phyloP scores from a whole-genome alignment of 2,113 vertebrate genomes.

The Antigone vipio region DNA sequence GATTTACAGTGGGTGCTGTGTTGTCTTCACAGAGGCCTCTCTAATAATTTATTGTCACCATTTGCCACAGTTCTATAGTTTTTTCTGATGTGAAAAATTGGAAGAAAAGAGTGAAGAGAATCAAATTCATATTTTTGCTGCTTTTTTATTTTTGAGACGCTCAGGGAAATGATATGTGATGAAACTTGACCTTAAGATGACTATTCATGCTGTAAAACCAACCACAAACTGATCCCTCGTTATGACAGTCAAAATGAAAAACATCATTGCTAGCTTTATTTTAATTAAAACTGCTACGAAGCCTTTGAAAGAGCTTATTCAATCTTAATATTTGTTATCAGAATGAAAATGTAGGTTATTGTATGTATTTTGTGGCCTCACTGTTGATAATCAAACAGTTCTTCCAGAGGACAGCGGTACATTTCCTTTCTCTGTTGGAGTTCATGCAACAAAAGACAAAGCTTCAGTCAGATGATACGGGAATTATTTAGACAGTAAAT shows the following conservation, averaged over 20 bases:
- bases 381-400: background rate
- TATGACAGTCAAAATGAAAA: background rate
- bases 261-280: background rate
- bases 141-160: background rate
- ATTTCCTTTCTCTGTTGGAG: background rate
- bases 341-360: background rate
- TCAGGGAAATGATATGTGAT: background rate
- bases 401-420: background rate
- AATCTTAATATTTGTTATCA: background rate
- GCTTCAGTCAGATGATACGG: background rate
- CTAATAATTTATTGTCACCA: background rate
- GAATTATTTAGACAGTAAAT: background rate
- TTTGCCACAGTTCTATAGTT: background rate
- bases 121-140: background rate
- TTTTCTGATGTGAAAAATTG: background rate
- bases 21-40: background rate
- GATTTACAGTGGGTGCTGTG: background rate
- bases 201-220: background rate
- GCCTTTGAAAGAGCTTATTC: background rate
- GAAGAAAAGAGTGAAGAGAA: background rate
- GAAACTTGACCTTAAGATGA: background rate
- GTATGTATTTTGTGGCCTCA: background rate
- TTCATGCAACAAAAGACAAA: background rate
- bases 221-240: background rate
- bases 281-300: background rate